phyloP scores from a whole-genome alignment of 1,140 invertebrate genomes.

The Lasaia peninsularis region DNA sequence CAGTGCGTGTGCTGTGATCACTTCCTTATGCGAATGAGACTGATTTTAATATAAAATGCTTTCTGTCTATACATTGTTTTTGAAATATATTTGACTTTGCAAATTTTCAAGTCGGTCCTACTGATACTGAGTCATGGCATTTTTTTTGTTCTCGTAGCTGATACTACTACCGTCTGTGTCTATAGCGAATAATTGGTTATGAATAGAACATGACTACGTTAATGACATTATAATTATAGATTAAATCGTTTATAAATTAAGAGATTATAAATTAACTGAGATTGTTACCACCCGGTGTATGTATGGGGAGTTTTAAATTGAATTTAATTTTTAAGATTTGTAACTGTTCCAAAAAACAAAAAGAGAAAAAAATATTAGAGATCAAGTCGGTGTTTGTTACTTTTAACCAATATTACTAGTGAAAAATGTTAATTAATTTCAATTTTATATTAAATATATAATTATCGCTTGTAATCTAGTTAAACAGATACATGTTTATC shows the following conservation, averaged over 20 bases:
- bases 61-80: constrained; percentile 61
- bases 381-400: constrained; percentile 59
- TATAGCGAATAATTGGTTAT: constrained; percentile 47
- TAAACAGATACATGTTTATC: constrained; percentile 3
- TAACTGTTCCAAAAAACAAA: constrained; percentile 48
- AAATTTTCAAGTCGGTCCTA: neutral
- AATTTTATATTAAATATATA: constrained; percentile 35
- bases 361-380: constrained; percentile 38
- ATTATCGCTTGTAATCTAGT: constrained; percentile 5
- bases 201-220: constrained; percentile 58
- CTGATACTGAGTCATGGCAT: neutral
- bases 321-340: constrained; percentile 43
- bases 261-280: constrained; percentile 70
- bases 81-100: constrained; percentile 16
- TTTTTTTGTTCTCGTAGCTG: neutral
- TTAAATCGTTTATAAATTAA: constrained; percentile 71
- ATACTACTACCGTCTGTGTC: constrained; percentile 12
- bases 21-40: constrained; percentile 77
- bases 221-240: constrained; percentile 69
- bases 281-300: constrained; percentile 72
- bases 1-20: constrained; percentile 76
- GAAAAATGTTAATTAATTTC: constrained; percentile 57
- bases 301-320: constrained; percentile 44
- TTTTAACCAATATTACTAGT: constrained; percentile 62
- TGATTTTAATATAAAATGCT: constrained; percentile 72